A percentile compares a stretch with the other conserved stretches of the same genome.
phyloP scores from a whole-genome alignment of 2,113 vertebrate species.

The Columba livia region DNA sequence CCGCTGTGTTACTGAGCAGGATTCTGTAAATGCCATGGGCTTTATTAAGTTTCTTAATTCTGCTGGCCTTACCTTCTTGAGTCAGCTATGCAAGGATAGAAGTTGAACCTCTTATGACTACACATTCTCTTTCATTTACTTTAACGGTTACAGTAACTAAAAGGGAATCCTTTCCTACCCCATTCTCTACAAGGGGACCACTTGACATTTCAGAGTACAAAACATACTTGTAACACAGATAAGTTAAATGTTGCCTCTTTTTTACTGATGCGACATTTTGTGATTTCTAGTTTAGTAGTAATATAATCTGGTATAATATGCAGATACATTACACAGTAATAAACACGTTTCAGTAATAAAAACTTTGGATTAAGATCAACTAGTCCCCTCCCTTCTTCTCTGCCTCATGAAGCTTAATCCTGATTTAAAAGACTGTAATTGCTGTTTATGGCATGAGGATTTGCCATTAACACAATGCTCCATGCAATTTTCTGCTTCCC shows the following conservation, averaged over 20 bases:
- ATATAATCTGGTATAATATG: background rate
- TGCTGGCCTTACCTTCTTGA: background rate
- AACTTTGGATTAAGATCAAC: background rate
- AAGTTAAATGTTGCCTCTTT: background rate
- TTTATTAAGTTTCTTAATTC: slow-evolving; percentile 4
- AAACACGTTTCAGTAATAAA: background rate
- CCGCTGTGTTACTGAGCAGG: background rate
- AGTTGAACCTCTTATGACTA: background rate
- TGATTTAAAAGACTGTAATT: background rate
- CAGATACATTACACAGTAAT: background rate
- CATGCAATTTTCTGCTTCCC: background rate
- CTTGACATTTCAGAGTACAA: background rate
- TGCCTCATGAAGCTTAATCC: background rate
- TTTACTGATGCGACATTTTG: background rate
- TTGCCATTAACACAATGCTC: background rate
- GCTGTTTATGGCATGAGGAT: background rate
- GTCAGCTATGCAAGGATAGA: background rate
- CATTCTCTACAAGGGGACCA: background rate
- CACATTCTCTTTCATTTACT: background rate
- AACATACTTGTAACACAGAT: background rate
- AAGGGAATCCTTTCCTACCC: background rate
- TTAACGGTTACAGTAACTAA: background rate
- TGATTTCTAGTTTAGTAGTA: background rate
- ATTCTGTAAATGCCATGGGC: background rate
- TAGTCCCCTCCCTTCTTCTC: background rate